Evolutionary conservation across 1,140 invertebrate species (phyloP).

Genomic region (Lepidurus arcticus): DNA sequence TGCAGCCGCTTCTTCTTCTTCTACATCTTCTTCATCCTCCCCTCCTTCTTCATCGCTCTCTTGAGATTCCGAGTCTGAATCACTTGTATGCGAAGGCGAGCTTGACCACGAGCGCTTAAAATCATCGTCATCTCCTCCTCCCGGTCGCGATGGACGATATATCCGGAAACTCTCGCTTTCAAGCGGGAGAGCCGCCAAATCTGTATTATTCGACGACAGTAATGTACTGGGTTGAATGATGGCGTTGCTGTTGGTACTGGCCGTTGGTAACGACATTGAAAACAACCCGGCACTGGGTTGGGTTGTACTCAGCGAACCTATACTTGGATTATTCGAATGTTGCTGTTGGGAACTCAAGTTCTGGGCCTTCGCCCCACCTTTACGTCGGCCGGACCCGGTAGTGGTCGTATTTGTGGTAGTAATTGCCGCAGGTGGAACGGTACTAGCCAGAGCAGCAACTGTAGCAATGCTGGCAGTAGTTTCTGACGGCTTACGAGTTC

Average conservation of each 20-base stretch:
- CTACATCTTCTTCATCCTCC: conserved; percentile 41
- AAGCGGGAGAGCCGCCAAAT: conserved; percentile 5
- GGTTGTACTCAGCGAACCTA: conserved; percentile 35
- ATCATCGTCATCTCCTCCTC: conserved; percentile 35
- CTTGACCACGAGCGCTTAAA: conserved; percentile 28
- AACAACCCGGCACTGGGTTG: conserved; percentile 15
- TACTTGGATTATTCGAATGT: not conserved
- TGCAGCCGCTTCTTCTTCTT: conserved; percentile 37
- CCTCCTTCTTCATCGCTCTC: conserved; percentile 40
- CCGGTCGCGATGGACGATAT: conserved; percentile 44
- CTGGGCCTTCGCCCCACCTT: not conserved
- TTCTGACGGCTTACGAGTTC: not conserved
- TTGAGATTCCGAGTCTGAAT: conserved; percentile 29
- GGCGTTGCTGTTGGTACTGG: not conserved
- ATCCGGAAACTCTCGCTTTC: conserved; percentile 53
- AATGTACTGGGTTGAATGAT: conserved; percentile 25
- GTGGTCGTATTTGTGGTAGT: conserved; percentile 3
- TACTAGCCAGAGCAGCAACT: conserved; percentile 12
- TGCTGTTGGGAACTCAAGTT: not conserved
- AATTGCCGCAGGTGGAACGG: not conserved
- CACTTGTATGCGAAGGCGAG: conserved; percentile 38
- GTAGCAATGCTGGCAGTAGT: conserved; percentile 13
- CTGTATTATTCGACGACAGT: not conserved
- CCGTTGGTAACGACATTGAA: not conserved
- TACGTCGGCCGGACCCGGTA: not conserved